Percentiles rank a stretch among this genome's conserved stretches.
phyloP scores from a whole-genome alignment of 1,140 invertebrate genomes.

The Drosophila malerkotliana region DNA sequence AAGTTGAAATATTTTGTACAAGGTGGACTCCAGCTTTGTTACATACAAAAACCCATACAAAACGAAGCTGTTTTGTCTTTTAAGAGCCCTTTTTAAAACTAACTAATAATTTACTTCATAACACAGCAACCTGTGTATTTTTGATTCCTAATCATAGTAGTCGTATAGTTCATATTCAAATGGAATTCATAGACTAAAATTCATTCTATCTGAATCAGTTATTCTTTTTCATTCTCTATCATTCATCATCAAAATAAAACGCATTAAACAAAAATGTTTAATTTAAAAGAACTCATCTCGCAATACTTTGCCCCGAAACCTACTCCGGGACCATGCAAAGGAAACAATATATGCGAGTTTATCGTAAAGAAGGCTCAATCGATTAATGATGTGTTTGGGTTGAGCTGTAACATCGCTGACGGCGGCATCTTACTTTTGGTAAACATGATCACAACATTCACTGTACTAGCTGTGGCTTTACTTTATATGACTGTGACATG shows the following conservation, averaged over 20 bases:
- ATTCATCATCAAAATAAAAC: no score
- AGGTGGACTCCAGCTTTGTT: slow-evolving; percentile 22
- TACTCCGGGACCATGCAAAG: background rate
- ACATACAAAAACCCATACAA: no score
- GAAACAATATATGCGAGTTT: background rate
- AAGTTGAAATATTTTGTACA: slow-evolving; percentile 44
- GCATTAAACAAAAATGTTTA: no score
- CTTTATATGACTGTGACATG: background rate
- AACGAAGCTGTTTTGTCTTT: no score
- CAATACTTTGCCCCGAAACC: background rate
- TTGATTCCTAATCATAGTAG: background rate
- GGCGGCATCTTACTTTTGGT: no score
- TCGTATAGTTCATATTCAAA: background rate
- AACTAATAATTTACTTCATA: background rate
- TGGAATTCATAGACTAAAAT: background rate
- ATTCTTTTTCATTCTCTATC: no score
- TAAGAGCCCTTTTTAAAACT: background rate
- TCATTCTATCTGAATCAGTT: no score
- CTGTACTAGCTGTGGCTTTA: background rate
- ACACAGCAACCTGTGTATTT: background rate
- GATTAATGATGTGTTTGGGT: background rate
- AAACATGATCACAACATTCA: no score
- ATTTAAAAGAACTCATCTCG: background rate
- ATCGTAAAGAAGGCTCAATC: background rate
- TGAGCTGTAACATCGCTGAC: background rate